These are phyloP conservation scores for Tenodera sinensis DNA, from an alignment of 2,888 invertebrate genomes.

Conservation along the genomic window DNA sequence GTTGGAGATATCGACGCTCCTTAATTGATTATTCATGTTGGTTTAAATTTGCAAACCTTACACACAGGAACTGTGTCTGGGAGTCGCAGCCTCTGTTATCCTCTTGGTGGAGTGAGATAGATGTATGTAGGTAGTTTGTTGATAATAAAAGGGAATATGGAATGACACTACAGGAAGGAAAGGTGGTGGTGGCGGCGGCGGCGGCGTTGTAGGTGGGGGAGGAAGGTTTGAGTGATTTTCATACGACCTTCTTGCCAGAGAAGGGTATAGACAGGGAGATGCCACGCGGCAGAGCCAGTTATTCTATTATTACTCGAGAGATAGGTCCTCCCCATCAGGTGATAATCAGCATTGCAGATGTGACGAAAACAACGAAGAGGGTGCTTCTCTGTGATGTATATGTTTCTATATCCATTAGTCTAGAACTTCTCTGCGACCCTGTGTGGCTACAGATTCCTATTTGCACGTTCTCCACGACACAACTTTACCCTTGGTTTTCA, in stretches of 20 bases:
- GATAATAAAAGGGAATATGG: constrained; percentile 16
- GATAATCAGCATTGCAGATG: constrained; percentile 28
- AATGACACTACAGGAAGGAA: constrained; percentile 10
- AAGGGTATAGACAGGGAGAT: background rate
- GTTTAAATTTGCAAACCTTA: background rate
- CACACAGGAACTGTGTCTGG: background rate
- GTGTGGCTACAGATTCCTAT: background rate
- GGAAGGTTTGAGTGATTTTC: constrained; percentile 8
- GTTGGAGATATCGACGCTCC: background rate
- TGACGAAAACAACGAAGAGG: constrained; percentile 3
- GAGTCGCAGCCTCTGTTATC: background rate
- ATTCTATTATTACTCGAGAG: constrained; percentile 21
- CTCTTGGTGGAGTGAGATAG: background rate
- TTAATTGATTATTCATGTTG: background rate
- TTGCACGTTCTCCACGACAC: background rate
- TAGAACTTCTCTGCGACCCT: background rate
- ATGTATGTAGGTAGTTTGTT: background rate
- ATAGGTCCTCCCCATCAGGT: constrained; percentile 1
- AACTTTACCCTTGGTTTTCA: background rate
- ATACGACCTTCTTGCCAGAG: constrained; percentile 4
- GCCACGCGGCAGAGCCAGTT: background rate
- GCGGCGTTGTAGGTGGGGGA: background rate
- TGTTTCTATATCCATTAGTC: constrained; percentile 1
- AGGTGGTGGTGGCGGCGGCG: background rate
- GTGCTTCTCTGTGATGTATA: background rate